Evolutionary conservation across 2,888 invertebrate species (phyloP).

Genomic region (Phorcus lineatus): DNA sequence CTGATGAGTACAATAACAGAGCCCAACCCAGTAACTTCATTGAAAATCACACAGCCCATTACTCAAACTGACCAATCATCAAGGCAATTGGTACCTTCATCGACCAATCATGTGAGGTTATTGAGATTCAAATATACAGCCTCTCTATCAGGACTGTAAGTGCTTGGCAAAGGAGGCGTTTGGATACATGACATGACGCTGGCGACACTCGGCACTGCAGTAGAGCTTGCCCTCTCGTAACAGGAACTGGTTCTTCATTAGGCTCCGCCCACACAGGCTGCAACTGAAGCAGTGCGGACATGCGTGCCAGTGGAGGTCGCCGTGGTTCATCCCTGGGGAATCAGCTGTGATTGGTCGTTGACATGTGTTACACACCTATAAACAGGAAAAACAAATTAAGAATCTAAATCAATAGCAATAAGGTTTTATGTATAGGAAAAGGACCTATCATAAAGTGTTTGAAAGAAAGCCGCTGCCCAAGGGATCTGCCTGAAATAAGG

Average conservation of each 20-base stretch:
- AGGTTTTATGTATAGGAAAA: too few species aligned
- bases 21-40: too few species aligned
- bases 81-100: too few species aligned
- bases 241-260: conserved; percentile 66
- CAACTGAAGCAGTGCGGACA: conserved; percentile 70
- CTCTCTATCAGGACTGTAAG: not conserved
- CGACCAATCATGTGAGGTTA: not conserved
- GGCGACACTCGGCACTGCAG: conserved; percentile 62
- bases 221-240: conserved; percentile 61
- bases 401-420: too few species aligned
- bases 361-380: conserved; percentile 65
- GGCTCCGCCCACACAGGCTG: conserved; percentile 56
- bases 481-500: too few species aligned
- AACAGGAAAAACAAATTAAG: not conserved
- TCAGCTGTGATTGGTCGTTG: conserved; percentile 64
- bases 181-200: conserved; percentile 37
- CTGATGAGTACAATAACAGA: too few species aligned
- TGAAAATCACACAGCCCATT: too few species aligned
- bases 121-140: not conserved
- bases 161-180: conserved; percentile 32
- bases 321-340: conserved; percentile 66
- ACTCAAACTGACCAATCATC: too few species aligned
- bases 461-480: too few species aligned
- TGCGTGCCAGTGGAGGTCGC: conserved; percentile 67
- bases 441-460: too few species aligned